Evolutionary conservation across 2,888 invertebrate genomes (phyloP).

Genomic region (Cheilosia pagana): DNA sequence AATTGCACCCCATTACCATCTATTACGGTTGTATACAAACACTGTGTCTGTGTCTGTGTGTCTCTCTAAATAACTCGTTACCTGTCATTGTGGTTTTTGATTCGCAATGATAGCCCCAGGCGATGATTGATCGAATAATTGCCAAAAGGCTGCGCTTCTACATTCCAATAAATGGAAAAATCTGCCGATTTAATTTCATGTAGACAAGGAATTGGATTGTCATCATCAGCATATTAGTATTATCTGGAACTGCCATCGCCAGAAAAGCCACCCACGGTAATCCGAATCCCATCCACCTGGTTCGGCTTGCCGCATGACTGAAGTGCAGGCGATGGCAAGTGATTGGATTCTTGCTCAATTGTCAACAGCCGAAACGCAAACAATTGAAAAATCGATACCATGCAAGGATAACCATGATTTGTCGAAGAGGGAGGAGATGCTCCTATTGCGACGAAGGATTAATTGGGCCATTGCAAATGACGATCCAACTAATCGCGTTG

Average conservation of each 20-base stretch:
- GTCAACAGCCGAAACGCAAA: constrained; percentile 24
- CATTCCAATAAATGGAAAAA: not conserved
- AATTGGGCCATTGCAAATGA: constrained; percentile 61
- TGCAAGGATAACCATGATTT: constrained; percentile 21
- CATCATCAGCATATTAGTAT: constrained; percentile 15
- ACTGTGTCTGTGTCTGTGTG: too few species aligned
- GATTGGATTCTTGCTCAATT: constrained; percentile 42
- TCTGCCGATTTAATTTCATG: constrained; percentile 28
- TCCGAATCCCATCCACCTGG: not conserved
- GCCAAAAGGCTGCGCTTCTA: not conserved
- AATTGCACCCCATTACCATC: constrained; percentile 60
- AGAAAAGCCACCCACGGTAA: constrained; percentile 5
- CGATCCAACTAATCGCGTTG: constrained; percentile 70
- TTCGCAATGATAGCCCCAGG: not conserved
- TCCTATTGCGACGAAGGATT: constrained; percentile 43
- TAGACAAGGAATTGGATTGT: constrained; percentile 43
- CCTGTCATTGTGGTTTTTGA: constrained; percentile 34
- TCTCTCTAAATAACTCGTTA: constrained; percentile 40
- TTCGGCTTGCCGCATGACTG: constrained; percentile 39
- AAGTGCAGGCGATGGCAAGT: constrained; percentile 20
- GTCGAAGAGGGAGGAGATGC: not conserved
- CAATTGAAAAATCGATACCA: constrained; percentile 49
- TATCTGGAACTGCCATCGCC: constrained; percentile 34
- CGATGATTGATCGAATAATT: constrained; percentile 16
- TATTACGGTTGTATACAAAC: constrained; percentile 34